Percentiles rank a stretch among this genome's conserved stretches.
These are phyloP conservation scores for Drosophila seguyi DNA, from an alignment of 1,140 invertebrate genomes.

Conservation along the genomic window DNA sequence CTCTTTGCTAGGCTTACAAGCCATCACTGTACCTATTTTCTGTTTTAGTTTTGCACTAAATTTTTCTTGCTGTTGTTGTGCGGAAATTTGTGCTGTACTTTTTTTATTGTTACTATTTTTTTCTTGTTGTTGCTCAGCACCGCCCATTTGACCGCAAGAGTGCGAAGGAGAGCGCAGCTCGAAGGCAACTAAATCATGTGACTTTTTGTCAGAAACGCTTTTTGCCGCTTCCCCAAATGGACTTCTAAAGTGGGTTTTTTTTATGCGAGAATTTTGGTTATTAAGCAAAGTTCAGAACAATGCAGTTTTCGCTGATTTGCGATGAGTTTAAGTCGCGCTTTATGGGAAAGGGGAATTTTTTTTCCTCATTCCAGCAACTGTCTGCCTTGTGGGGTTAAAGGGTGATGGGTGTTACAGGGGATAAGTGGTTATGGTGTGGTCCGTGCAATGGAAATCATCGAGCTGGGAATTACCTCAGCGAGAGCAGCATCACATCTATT, in stretches of 20 bases:
- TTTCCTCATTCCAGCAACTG: background rate
- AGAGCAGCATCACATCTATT: conserved; percentile 18
- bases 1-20: background rate
- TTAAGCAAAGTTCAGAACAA: conserved; percentile 71
- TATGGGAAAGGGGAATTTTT: conserved; percentile 27
- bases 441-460: conserved; percentile 27
- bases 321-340: conserved; percentile 43
- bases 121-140: conserved; percentile 5
- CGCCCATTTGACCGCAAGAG: conserved; percentile 23
- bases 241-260: conserved; percentile 40
- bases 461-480: conserved; percentile 39
- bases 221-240: conserved; percentile 33
- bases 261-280: conserved; percentile 72
- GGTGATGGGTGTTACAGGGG: background rate
- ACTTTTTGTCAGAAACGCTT: conserved; percentile 59
- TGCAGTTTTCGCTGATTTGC: conserved; percentile 61
- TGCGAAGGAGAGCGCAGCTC: conserved; percentile 18
- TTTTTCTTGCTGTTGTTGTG: conserved; percentile 53
- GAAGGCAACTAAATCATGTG: conserved; percentile 77
- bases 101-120: conserved; percentile 26
- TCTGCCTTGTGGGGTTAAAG: conserved; percentile 7
- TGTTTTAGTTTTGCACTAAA: conserved; percentile 63
- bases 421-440: conserved; percentile 12
- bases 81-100: conserved; percentile 67
- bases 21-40: conserved; percentile 9